Base-by-base conservation (phyloP, 2,888 invertebrate species). In the Theretra japonica region DNA sequence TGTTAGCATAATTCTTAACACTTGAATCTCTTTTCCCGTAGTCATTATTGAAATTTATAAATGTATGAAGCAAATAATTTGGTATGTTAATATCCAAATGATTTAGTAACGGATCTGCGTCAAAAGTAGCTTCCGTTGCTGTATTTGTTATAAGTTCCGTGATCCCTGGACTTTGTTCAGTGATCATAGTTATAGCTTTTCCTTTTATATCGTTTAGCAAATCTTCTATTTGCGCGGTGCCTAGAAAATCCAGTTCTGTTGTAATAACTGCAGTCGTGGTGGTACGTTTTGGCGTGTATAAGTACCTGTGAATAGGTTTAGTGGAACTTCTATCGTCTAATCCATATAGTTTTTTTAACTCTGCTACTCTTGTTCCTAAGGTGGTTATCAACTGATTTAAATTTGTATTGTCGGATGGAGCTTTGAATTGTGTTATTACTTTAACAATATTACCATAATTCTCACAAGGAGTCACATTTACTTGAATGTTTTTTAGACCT, bases 181-280 rank as follows among this genome's bases (percentile, higher is more conserved):
- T 70, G 17, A 87, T 76, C 74, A 81, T 84, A 72, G 85, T 74
- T 30, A 86, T 75, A 2, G 87, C 85, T 76, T 82, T 87, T 21
- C 79, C 73, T 81, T 91, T 91, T 19, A 90, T 86, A 73, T 86
- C 81, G 72, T 87, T 83, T 0, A 92, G 80, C 59, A 91, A 71
- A 23, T 74, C 76, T 80, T 92, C 91, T 68, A 92, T 83, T 73
- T 86, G 82, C 3, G 83, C 85, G 11, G 88, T 88, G 0, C 81
- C 84, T 23, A 70, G n/a, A 15, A 72, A 76, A 8, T 76, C 72
- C 30, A 25, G 33, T 23, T 69, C 48, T 69, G 60, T 60, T 69
- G 50, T 19, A 58, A 62, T 59, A 56, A 11, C 15, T 15, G 50
- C 21, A 28, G 4, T 50, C 28, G 30, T 72, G 11, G 21, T 50